These are phyloP conservation scores for Drosophila sordidula DNA, from an alignment of 2,888 invertebrate species.

Conservation along the genomic window DNA sequence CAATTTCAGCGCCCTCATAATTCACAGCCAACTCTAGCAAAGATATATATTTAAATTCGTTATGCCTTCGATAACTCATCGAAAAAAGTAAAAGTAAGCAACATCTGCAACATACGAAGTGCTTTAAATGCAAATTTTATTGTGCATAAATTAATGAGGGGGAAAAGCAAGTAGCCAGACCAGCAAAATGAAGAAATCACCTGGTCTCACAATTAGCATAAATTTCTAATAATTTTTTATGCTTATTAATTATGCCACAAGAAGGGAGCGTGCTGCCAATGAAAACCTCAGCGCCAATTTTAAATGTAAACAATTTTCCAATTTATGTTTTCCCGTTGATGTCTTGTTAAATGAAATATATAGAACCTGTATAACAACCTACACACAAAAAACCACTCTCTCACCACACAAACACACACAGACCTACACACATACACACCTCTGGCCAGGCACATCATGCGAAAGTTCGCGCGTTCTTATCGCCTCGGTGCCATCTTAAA, in stretches of 20 bases:
- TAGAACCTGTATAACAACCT: conserved; percentile 30
- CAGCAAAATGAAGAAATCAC: conserved; percentile 72
- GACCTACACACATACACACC: not conserved
- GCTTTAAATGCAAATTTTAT: conserved; percentile 72
- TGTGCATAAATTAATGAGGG: conserved; percentile 62
- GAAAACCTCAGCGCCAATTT: conserved; percentile 22
- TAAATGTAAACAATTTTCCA: conserved; percentile 26
- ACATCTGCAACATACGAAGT: conserved; percentile 36
- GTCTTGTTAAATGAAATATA: conserved; percentile 27
- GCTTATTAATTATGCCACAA: conserved; percentile 67
- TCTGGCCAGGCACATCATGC: conserved; percentile 7
- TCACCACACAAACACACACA: not conserved
- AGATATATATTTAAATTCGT: conserved; percentile 28
- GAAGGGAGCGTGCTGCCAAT: not conserved
- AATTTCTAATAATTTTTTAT: conserved; percentile 71
- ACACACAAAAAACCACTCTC: conserved; percentile 10
- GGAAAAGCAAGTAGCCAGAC: conserved; percentile 17
- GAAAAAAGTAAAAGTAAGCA: conserved; percentile 70
- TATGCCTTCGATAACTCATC: conserved; percentile 44
- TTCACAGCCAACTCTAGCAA: conserved; percentile 24
- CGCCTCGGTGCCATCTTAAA: conserved; percentile 16
- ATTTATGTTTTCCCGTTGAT: conserved; percentile 22
- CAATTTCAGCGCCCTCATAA: conserved; percentile 18
- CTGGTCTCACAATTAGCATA: conserved; percentile 70
- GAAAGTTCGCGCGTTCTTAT: conserved; percentile 24